Conservation (phyloP, 2,113 vertebrate genomes). For the Pyxicephalus adspersus region DNA sequence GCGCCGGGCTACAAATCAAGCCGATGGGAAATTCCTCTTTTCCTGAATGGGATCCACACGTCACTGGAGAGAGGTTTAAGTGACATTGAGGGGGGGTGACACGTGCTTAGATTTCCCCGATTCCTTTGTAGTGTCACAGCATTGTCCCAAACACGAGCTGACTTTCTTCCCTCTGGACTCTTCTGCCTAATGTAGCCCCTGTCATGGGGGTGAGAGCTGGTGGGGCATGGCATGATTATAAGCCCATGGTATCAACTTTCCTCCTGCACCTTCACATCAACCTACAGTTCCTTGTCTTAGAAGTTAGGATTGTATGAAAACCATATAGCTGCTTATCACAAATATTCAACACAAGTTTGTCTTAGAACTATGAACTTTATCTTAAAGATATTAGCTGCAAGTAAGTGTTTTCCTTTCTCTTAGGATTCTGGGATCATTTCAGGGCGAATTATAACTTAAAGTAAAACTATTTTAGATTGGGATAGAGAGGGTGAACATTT, state of each 20-base stretch:
- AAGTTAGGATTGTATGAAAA: too few relatives aligned
- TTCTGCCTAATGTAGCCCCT: background rate
- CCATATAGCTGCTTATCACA: too few relatives aligned
- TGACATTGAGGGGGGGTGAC: constrained; percentile 48
- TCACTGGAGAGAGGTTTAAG: constrained; percentile 65
- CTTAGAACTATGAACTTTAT: too few relatives aligned
- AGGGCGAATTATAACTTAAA: too few relatives aligned
- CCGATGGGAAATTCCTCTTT: constrained; percentile 63
- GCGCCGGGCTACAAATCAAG: constrained; percentile 59
- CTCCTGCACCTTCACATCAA: background rate
- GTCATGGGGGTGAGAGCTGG: background rate
- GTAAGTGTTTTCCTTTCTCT: too few relatives aligned
- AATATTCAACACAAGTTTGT: too few relatives aligned
- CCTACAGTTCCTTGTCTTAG: background rate
- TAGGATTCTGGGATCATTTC: too few relatives aligned
- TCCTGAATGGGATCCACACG: constrained; percentile 63
- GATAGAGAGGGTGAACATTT: too few relatives aligned
- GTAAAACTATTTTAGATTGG: too few relatives aligned
- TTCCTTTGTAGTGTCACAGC: constrained; percentile 45
- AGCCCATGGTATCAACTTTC: too few relatives aligned
- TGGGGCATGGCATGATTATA: background rate
- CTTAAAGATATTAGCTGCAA: too few relatives aligned
- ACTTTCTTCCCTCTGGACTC: constrained; percentile 18
- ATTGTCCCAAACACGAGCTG: constrained; percentile 35
- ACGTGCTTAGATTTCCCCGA: constrained; percentile 30